Conservation (phyloP, 2,797 vertebrate genomes). For the Eutrigla gurnardus region DNA sequence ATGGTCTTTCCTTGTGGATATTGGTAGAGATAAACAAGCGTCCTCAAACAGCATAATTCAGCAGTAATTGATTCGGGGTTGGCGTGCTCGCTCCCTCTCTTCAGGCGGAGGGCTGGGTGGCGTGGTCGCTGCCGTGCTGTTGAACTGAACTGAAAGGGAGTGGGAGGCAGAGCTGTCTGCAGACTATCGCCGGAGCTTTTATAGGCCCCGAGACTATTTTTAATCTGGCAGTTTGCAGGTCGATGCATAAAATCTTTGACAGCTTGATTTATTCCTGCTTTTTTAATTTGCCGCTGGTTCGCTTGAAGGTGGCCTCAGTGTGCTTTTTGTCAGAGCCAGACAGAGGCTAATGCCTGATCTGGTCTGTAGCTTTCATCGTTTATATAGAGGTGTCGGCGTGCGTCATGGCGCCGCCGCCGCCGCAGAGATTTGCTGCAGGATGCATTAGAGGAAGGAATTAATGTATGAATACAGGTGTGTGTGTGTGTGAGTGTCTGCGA, state of each 20-base stretch:
- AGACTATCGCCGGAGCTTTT: slow-evolving; percentile 42
- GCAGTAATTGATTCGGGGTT: slow-evolving; percentile 61
- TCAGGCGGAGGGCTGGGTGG: slow-evolving; percentile 10
- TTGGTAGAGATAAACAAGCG: slow-evolving; percentile 78
- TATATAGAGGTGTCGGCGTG: slow-evolving; percentile 66
- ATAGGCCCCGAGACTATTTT: slow-evolving; percentile 42
- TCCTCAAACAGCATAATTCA: slow-evolving; percentile 73
- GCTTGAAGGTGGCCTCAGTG: slow-evolving; percentile 60
- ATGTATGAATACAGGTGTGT: slow-evolving; percentile 47
- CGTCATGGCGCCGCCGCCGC: slow-evolving; percentile 44
- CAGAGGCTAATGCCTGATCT: slow-evolving; percentile 69
- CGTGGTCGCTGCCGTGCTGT: slow-evolving; percentile 2
- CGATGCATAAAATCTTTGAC: slow-evolving; percentile 62
- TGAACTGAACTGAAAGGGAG: slow-evolving; percentile 13
- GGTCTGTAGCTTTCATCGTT: slow-evolving; percentile 71
- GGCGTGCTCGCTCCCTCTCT: slow-evolving; percentile 3
- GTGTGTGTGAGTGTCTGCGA: slow-evolving; percentile 30
- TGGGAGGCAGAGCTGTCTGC: slow-evolving; percentile 47
- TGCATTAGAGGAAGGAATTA: slow-evolving; percentile 61
- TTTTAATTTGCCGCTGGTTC: slow-evolving; percentile 54
- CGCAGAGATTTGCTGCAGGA: slow-evolving; percentile 54
- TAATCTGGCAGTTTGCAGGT: slow-evolving; percentile 64
- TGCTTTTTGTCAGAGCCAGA: slow-evolving; percentile 67
- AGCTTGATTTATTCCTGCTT: slow-evolving; percentile 66
- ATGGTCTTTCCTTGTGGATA: slow-evolving; percentile 73